phyloP scores from a whole-genome alignment of 1,140 invertebrate genomes.

The Drosophila sp. region DNA sequence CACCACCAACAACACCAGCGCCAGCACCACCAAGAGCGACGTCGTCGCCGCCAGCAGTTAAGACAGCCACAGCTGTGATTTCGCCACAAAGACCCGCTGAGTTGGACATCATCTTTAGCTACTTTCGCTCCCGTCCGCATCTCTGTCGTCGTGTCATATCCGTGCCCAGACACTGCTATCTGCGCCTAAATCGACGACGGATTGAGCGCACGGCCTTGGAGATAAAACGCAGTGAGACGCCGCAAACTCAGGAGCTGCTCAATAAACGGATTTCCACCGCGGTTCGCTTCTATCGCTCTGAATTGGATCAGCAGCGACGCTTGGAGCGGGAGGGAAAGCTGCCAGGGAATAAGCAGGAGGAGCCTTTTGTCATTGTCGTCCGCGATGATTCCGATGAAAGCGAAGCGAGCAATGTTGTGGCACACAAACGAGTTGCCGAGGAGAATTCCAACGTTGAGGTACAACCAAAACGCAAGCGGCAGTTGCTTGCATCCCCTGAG shows the following conservation, averaged over 20 bases:
- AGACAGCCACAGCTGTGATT: background rate
- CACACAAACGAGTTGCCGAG: background rate
- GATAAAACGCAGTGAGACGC: slow-evolving; percentile 29
- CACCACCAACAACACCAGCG: background rate
- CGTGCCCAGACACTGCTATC: slow-evolving; percentile 63
- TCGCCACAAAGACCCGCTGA: slow-evolving; percentile 40
- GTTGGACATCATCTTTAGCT: slow-evolving; percentile 49
- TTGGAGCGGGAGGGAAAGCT: slow-evolving; percentile 19
- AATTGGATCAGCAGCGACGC: slow-evolving; percentile 58
- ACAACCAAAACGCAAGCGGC: slow-evolving; percentile 15
- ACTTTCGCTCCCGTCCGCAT: slow-evolving; percentile 38
- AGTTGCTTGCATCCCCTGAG: background rate
- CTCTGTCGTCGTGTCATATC: slow-evolving; percentile 59
- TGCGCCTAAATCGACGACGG: slow-evolving; percentile 56
- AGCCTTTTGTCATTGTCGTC: slow-evolving; percentile 43
- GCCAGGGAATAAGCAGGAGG: background rate
- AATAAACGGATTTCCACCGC: slow-evolving; percentile 38
- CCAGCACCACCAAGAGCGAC: background rate
- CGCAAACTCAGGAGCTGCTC: slow-evolving; percentile 34
- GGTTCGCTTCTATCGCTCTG: slow-evolving; percentile 56
- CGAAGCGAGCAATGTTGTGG: background rate
- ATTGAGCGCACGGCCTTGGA: slow-evolving; percentile 1
- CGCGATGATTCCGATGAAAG: slow-evolving; percentile 60
- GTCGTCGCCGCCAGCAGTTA: background rate
- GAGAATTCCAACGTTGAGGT: background rate